Conservation (phyloP, 2,797 vertebrate species). For the Enteromius argenteus region DNA sequence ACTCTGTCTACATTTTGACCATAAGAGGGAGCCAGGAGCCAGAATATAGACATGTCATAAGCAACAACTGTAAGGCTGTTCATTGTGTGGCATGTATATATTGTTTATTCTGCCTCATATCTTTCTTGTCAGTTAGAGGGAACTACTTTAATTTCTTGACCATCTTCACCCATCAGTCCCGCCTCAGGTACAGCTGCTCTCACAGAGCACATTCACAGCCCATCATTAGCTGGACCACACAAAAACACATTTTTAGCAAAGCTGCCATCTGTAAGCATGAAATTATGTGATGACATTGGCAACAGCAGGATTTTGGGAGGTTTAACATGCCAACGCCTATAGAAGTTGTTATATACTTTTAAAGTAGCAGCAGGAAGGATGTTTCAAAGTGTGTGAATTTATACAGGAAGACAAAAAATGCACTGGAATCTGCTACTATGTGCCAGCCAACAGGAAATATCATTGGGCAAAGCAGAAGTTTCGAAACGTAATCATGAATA, state of each 20-base stretch:
- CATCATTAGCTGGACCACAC: constrained; percentile 40
- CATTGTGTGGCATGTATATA: neutral
- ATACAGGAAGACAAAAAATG: constrained; percentile 80
- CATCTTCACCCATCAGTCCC: constrained; percentile 49
- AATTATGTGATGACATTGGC: neutral
- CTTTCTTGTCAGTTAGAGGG: neutral
- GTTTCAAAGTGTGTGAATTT: constrained; percentile 67
- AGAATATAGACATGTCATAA: constrained; percentile 7
- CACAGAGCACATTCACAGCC: constrained; percentile 53
- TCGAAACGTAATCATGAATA: constrained; percentile 12
- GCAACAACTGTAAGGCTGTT: neutral
- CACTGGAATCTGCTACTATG: constrained; percentile 73
- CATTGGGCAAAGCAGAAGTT: constrained; percentile 55
- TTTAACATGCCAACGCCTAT: neutral
- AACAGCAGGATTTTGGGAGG: neutral
- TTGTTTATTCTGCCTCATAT: neutral
- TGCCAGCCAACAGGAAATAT: constrained; percentile 82
- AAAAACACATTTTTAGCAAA: constrained; percentile 48
- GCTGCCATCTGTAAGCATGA: neutral
- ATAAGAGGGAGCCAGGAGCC: constrained; percentile 58
- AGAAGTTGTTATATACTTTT: constrained; percentile 7
- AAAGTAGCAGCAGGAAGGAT: constrained; percentile 59
- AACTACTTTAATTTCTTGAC: constrained; percentile 30
- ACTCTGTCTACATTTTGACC: constrained; percentile 19
- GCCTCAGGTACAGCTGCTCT: constrained; percentile 69